Base-by-base conservation (phyloP, 2,113 vertebrate species). In the Daubentonia madagascariensis region DNA sequence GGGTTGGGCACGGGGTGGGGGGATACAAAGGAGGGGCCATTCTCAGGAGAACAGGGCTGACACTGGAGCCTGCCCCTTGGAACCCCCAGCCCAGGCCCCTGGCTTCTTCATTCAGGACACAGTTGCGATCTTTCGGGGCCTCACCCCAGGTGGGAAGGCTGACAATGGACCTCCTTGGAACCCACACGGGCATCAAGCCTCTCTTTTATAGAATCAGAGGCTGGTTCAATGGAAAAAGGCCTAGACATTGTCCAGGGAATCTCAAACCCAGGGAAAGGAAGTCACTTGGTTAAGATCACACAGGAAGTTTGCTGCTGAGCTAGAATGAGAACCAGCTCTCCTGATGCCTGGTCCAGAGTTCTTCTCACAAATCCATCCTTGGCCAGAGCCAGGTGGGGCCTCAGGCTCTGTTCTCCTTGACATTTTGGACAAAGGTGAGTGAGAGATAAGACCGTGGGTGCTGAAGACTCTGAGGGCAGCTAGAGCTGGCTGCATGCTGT, bases 41-140 rank as follows among this genome's bases (percentile, higher is more conserved):
- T 72, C 83, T 84, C 73, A 57, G 89, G 63, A 84, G 57, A 95
- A 63, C 3, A 18, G 52, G 65, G 52, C 89, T 54, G 65, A 68
- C 18, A 0, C 61, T 9, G 17, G 63, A 80, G 35, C 16, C 32
- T 32, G 37, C 5, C 17, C 3, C 54, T 35, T 67, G 13, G 43
- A 72, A 35, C 14, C 28, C 37, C 70, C 5, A 63, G 72, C 16
- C 89, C 12, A 67, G 89, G 45, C 12, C 40, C n/a, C 57, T 0
- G 16, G 35, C 52, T 89, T 86, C 63, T 63, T 91, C 65, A 65
- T 63, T 85, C 45, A n/a, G 37, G 89, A 45, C 1, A 32, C 8
- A 78, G 11, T 4, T 59, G 90, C 22, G 0, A 14, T 18, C 73
- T 96, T 37, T 18, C 6, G n/a, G 67, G 16, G 32, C n/a, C 20